Evolutionary conservation across 2,113 vertebrate genomes (phyloP), one percentile per base, ranked within the genome.

Genomic region (Serinus canaria): DNA sequence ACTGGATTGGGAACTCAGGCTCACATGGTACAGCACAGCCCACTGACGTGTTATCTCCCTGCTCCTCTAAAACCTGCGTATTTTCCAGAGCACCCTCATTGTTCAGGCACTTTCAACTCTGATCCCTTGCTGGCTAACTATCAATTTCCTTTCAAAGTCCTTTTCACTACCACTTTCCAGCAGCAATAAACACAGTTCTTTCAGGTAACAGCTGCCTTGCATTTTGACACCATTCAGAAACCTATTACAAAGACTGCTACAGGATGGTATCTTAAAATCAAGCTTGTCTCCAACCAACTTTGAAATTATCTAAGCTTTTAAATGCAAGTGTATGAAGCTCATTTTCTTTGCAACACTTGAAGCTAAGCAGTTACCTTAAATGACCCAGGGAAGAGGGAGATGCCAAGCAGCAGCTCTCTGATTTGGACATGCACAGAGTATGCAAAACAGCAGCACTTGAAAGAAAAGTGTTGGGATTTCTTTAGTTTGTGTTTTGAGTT

Each of bases 161-260:
- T 91, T 90, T 92, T 68, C 47, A 56, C 46, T 64, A 46, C 58
- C 60, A 22, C 50, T 92, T 94, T 59, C 39, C 58, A 91, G 89
- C 23, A 84, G 50, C 30, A 96, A 93, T 53, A 93, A 96, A 95
- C 88, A 90, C 35, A 81, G 24, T 37, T 87, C 46, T 87, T 89
- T 50, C 55, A 94, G 70, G 77, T 89, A 92, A 94, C 55, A 82
- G 69, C 56, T 75, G 55, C 47, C 85, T 60, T 93, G 52, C 47
- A 88, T 85, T 72, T 86, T 88, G 73, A 94, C 44, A 28, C 74
- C 31, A n/a, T 64, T 84, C 83, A 91, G 30, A 85, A 89, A 68
- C 14, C 37, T 60, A 47, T 47, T 76, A 82, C 67, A 92, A 23
- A 55, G 43, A 78, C 49, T 59, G 49, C 47, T 78, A 60, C 5